phyloP scores from a whole-genome alignment of 1,140 invertebrate genomes.

The Branchinecta lynchi region DNA sequence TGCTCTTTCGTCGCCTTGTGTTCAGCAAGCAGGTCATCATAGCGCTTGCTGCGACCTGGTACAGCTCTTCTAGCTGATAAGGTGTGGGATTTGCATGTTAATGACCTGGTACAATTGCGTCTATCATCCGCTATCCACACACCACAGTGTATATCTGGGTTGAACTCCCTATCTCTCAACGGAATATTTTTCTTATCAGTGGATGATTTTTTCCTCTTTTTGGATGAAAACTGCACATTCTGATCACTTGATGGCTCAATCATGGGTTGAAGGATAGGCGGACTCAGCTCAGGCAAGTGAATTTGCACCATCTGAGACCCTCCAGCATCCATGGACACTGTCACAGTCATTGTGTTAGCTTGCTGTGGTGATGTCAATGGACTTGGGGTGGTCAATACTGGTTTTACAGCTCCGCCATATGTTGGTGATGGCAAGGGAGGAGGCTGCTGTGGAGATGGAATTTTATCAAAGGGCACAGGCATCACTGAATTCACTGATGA shows the following conservation, averaged over 20 bases:
- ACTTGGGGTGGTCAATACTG: slow-evolving; percentile 15
- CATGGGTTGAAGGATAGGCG: background rate
- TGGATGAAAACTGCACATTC: slow-evolving; percentile 16
- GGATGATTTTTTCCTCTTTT: slow-evolving; percentile 26
- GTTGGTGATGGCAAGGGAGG: slow-evolving; percentile 16
- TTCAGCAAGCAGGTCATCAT: slow-evolving; percentile 59
- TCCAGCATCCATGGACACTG: slow-evolving; percentile 19
- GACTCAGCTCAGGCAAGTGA: slow-evolving; percentile 19
- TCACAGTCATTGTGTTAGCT: slow-evolving; percentile 19
- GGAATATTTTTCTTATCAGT: slow-evolving; percentile 32
- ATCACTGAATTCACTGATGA: slow-evolving; percentile 15
- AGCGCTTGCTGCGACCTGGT: slow-evolving; percentile 52
- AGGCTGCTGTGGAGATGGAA: slow-evolving; percentile 18
- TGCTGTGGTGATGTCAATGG: slow-evolving; percentile 14
- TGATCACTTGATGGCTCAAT: background rate
- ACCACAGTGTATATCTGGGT: slow-evolving; percentile 64
- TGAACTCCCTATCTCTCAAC: slow-evolving; percentile 54
- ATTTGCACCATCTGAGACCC: slow-evolving; percentile 21
- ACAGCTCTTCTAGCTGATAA: slow-evolving; percentile 50
- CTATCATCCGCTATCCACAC: slow-evolving; percentile 47
- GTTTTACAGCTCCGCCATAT: slow-evolving; percentile 11
- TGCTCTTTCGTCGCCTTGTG: slow-evolving; percentile 48
- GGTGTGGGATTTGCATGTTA: slow-evolving; percentile 69
- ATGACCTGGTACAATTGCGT: slow-evolving; percentile 54
- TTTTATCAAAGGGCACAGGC: slow-evolving; percentile 17